Conservation (phyloP, 2,888 invertebrate species). For the Scaeva pyrastri region DNA sequence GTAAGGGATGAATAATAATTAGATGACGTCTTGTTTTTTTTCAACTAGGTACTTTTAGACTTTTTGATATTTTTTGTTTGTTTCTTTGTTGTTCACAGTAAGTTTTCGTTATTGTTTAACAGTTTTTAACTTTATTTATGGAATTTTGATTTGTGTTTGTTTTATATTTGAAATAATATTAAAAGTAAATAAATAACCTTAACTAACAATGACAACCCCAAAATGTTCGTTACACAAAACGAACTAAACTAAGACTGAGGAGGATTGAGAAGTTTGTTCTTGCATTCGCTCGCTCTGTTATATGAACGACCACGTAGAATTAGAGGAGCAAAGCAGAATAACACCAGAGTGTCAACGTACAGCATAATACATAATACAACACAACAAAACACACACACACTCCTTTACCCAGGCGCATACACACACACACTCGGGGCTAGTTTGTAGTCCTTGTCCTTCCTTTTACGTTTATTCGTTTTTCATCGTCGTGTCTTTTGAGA, state of each 20-base stretch:
- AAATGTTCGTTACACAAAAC: slow-evolving; percentile 66
- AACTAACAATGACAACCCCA: slow-evolving; percentile 50
- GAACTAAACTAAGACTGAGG: slow-evolving; percentile 67
- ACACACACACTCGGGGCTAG: not conserved
- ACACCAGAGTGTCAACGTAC: not conserved
- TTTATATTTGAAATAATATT: slow-evolving; percentile 10
- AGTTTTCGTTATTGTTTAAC: not conserved
- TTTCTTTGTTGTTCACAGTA: not conserved
- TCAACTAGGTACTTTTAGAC: not conserved
- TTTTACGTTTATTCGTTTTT: not conserved
- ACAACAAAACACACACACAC: not conserved
- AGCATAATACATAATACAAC: too few species aligned
- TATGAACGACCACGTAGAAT: not conserved
- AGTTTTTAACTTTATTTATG: not conserved
- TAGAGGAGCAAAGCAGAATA: slow-evolving; percentile 38
- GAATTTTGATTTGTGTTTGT: not conserved
- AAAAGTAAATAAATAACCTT: slow-evolving; percentile 52
- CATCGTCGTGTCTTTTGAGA: slow-evolving; percentile 3
- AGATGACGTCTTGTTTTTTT: slow-evolving; percentile 33
- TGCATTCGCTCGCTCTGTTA: slow-evolving; percentile 21
- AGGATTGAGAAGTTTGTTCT: slow-evolving; percentile 29
- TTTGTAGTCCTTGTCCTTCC: slow-evolving; percentile 1
- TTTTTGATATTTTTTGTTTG: not conserved
- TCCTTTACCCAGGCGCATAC: not conserved
- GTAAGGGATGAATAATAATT: slow-evolving; percentile 27